Evolutionary conservation across 2,113 vertebrate species (phyloP), one percentile per base, ranked within the genome.

Genomic region (Thomomys bottae): DNA sequence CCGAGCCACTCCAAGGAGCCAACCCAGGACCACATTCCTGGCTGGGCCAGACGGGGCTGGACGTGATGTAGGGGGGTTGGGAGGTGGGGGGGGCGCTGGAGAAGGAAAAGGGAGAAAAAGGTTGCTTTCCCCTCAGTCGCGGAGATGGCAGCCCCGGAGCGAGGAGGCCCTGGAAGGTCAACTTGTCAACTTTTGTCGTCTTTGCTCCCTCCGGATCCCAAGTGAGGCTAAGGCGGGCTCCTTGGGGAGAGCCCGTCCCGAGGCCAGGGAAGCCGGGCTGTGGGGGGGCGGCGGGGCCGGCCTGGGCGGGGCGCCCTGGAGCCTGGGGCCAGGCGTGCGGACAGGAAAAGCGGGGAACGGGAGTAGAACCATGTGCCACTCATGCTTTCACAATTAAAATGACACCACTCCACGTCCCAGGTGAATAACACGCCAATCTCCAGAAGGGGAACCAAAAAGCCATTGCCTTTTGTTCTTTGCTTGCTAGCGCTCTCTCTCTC

Each of bases 1-100:
- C 5, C 1, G 24, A 9, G 95, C 95, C 97, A 87, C 83, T 97
- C 96, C 54, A 32, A 24, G 42, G 66, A 59, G 81, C 30, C 49
- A 21, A 40, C 83, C 10, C 70, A 42, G 70, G 92, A 76, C 63
- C 34, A 88, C 96, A 81, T 94, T 92, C 93, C 86, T 64, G 73
- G 86, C 42, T 0, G 80, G 82, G 89, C 83, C 4, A 9, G 61
- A 63, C 81, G 0, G n/a, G 28, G 38, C 81, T 12, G 7, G 61
- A 45, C 91, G 93, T 90, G 95, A n/a, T n/a, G n/a, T n/a, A n/a
- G n/a, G 93, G 87, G 84, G 96, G 83, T n/a, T 81, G 40, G 15
- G 45, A 45, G 15, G 30, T 32, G n/a, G 15, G 59, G 59, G 59
- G 59, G n/a, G n/a, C n/a, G n/a, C n/a, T n/a, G n/a, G n/a, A n/a